Conservation (phyloP, 2,113 vertebrate genomes). For the Spea multiplicata region DNA sequence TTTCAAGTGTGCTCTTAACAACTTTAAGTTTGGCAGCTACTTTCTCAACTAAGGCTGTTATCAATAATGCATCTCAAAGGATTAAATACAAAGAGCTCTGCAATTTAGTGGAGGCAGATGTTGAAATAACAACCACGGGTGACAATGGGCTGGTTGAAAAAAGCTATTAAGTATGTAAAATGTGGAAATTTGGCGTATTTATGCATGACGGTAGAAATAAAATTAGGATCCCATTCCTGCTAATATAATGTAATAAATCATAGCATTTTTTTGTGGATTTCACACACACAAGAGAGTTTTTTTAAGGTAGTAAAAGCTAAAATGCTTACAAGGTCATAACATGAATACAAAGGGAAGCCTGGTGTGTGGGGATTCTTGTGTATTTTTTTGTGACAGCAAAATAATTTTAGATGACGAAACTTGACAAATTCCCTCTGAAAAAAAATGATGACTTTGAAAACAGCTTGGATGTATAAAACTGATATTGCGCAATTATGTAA, state of each 20-base stretch:
- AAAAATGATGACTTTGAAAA: too few relatives aligned
- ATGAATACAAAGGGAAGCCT: background rate
- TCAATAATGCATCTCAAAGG: constrained; percentile 72
- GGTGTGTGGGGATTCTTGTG: too few relatives aligned
- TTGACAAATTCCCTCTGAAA: too few relatives aligned
- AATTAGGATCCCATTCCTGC: background rate
- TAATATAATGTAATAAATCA: background rate
- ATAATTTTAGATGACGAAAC: too few relatives aligned
- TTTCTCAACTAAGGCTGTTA: constrained; percentile 66
- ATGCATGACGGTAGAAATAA: constrained; percentile 46
- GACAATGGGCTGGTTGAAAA: constrained; percentile 69
- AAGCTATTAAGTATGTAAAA: constrained; percentile 73
- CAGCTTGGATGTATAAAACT: too few relatives aligned
- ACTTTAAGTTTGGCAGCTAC: constrained; percentile 69
- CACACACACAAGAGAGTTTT: background rate
- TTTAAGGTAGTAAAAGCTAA: background rate
- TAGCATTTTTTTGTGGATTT: background rate
- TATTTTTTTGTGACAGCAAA: too few relatives aligned
- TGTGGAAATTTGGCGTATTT: constrained; percentile 59
- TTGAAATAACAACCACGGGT: constrained; percentile 73
- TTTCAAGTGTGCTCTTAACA: constrained; percentile 71
- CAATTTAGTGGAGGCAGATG: constrained; percentile 77
- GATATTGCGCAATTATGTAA: too few relatives aligned
- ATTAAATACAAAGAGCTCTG: constrained; percentile 72
- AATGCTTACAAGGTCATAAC: too few relatives aligned